Evolutionary conservation across 2,797 vertebrate genomes (phyloP).

Genomic region (Masticophis lateralis): DNA sequence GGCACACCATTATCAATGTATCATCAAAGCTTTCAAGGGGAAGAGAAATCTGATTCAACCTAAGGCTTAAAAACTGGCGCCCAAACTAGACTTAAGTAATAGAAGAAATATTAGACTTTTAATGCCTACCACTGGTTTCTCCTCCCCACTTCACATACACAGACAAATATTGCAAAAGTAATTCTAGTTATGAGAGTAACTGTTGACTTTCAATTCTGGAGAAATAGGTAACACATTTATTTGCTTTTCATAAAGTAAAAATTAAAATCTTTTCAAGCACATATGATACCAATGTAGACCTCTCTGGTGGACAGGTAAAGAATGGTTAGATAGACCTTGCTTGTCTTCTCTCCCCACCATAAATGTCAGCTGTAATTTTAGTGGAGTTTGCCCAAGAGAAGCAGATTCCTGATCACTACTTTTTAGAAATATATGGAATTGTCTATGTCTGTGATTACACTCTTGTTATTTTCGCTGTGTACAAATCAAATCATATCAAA

Average conservation of each 20-base stretch:
- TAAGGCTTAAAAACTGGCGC: background rate
- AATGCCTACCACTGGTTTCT: background rate
- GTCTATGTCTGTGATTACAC: background rate
- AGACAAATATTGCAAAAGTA: background rate
- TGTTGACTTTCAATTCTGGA: background rate
- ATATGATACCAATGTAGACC: background rate
- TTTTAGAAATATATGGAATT: background rate
- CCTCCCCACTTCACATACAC: background rate
- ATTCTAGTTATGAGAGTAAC: background rate
- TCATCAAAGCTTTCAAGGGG: constrained; percentile 4
- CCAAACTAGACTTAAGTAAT: background rate
- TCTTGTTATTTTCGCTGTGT: background rate
- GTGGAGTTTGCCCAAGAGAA: background rate
- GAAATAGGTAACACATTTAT: background rate
- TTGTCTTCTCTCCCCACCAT: background rate
- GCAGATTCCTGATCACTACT: background rate
- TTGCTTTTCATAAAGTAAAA: background rate
- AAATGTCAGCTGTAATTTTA: background rate
- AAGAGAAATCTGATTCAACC: background rate
- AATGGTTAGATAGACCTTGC: background rate
- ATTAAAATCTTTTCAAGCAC: background rate
- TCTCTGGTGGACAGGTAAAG: background rate
- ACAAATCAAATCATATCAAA: background rate
- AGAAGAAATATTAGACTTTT: background rate
- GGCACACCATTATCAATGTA: constrained; percentile 11